Evolutionary conservation across 2,888 invertebrate species (phyloP).

Genomic region (Agonopterix heracliana): DNA sequence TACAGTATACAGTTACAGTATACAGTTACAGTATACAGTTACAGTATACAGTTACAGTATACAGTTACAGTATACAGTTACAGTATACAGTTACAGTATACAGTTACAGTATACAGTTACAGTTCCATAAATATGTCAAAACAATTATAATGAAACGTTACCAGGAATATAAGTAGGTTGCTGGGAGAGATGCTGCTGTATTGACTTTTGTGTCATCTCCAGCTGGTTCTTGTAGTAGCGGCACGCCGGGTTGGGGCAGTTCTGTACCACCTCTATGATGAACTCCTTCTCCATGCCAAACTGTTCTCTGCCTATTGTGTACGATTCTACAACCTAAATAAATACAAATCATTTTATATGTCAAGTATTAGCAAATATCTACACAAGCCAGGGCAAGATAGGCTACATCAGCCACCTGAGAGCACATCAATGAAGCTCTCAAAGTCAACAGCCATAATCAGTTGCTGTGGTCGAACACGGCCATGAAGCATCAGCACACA

Average conservation of each 20-base stretch:
- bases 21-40: too few relatives aligned
- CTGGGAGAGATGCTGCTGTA: conserved; percentile 80
- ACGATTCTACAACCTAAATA: conserved; percentile 86
- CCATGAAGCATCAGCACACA: too few relatives aligned
- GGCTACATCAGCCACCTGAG: too few relatives aligned
- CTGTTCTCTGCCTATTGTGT: conserved; percentile 87
- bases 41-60: too few relatives aligned
- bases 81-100: too few relatives aligned
- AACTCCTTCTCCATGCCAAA: conserved; percentile 94
- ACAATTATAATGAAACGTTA: conserved; percentile 15
- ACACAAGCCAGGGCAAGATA: background rate
- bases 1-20: too few relatives aligned
- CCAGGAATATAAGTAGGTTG: conserved; percentile 74
- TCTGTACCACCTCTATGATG: conserved; percentile 91
- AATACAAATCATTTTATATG: background rate
- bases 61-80: too few relatives aligned
- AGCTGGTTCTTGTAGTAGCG: conserved; percentile 91
- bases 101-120: too few relatives aligned
- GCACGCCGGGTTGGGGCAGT: conserved; percentile 91
- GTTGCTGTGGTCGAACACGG: too few relatives aligned
- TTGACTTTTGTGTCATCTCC: conserved; percentile 82
- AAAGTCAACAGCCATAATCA: too few relatives aligned
- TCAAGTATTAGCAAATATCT: background rate
- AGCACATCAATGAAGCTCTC: too few relatives aligned
- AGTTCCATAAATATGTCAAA: too few relatives aligned